phyloP scores from a whole-genome alignment of 30 jellyfish, hydroid and myxozoan species.

The Aurelia coerulea region DNA sequence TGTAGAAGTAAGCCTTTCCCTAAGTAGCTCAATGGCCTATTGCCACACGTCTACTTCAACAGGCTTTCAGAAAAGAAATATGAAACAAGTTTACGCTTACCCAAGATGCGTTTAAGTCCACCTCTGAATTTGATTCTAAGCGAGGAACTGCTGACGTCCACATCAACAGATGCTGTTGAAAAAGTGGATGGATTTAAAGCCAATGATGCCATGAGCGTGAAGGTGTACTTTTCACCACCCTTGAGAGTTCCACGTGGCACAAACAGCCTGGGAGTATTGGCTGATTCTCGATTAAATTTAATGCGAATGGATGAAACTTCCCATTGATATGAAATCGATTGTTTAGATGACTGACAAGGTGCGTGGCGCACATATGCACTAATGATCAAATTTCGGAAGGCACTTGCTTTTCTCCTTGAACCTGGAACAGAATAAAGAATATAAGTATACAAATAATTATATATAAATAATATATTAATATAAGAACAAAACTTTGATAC shows the following conservation, averaged over 20 bases:
- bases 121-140: conserved; percentile 65
- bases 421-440: conserved; percentile 14
- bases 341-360: conserved; percentile 41
- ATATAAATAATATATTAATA: too few relatives aligned
- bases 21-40: too few relatives aligned
- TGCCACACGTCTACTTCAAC: too few relatives aligned
- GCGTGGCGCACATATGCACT: conserved; percentile 61
- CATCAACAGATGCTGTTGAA: conserved; percentile 63
- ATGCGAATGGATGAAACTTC: conserved; percentile 59
- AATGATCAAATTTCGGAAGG: conserved; percentile 28
- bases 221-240: conserved; percentile 64
- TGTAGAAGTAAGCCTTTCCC: background rate
- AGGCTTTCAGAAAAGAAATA: background rate
- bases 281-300: conserved; percentile 32
- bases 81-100: conserved; percentile 3
- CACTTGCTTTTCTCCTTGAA: conserved; percentile 16
- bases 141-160: conserved; percentile 48
- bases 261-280: conserved; percentile 62
- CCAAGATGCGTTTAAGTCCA: conserved; percentile 59
- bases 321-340: conserved; percentile 65
- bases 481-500: too few relatives aligned
- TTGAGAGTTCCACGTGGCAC: conserved; percentile 64
- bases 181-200: conserved; percentile 42
- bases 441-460: background rate
- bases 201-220: conserved; percentile 60